phyloP scores from a whole-genome alignment of 2,113 vertebrate genomes.

The Lophotis ruficrista region DNA sequence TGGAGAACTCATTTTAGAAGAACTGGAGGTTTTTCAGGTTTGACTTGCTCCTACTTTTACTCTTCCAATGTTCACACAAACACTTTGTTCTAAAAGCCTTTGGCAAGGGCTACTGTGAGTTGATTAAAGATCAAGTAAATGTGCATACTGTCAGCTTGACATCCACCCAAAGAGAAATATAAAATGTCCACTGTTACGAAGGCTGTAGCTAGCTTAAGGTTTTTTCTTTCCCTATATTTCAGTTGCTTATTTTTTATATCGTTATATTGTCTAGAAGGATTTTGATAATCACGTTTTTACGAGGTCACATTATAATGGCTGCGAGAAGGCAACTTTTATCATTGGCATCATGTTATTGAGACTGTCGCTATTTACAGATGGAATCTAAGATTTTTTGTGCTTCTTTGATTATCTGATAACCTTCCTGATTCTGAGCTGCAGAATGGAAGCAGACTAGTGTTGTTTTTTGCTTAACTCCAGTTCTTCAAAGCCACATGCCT shows the following conservation, averaged over 20 bases:
- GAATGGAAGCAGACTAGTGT: constrained; percentile 29
- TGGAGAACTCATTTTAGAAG: constrained; percentile 95
- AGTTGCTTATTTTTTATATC: constrained; percentile 18
- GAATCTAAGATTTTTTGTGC: background rate
- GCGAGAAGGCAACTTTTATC: constrained; percentile 24
- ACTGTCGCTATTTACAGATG: background rate
- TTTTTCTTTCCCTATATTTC: background rate
- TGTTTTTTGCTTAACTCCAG: constrained; percentile 40
- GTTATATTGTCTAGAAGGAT: constrained; percentile 10
- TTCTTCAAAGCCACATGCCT: constrained; percentile 31
- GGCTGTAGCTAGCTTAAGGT: background rate
- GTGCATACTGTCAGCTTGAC: background rate
- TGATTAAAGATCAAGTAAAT: constrained; percentile 53
- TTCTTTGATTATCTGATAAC: constrained; percentile 46
- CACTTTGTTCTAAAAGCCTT: constrained; percentile 40
- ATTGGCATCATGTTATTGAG: background rate
- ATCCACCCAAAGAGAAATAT: background rate
- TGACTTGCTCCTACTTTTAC: constrained; percentile 10
- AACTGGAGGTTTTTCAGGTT: constrained; percentile 98
- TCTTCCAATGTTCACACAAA: constrained; percentile 28
- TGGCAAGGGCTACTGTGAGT: constrained; percentile 15
- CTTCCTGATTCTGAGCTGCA: constrained; percentile 5
- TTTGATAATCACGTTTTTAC: constrained; percentile 17
- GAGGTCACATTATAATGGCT: background rate
- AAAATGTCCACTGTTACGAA: background rate